Evolutionary conservation across 1,140 invertebrate genomes (phyloP).

Genomic region (Neomicropteryx cornuta): DNA sequence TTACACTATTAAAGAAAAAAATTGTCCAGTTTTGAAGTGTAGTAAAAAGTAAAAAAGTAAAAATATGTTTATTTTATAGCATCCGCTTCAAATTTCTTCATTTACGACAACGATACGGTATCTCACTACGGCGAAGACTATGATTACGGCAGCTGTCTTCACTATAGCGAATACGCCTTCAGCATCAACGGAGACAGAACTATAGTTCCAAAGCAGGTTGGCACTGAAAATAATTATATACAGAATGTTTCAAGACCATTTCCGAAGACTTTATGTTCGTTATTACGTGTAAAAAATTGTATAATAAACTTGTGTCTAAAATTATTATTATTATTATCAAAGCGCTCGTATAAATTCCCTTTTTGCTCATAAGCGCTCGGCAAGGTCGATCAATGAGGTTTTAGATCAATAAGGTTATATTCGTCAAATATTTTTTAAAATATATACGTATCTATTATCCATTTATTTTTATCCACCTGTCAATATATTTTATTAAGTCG

Average conservation of each 20-base stretch:
- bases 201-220: constrained; percentile 37
- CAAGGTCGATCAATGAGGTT: too few species aligned
- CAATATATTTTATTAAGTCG: neutral
- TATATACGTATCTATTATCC: neutral
- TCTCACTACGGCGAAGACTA: constrained; percentile 54
- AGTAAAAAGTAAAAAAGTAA: neutral
- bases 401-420: neutral
- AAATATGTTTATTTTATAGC: constrained; percentile 27
- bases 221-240: neutral
- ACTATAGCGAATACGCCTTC: constrained; percentile 65
- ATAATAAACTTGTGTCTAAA: neutral
- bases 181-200: constrained; percentile 57
- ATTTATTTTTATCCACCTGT: neutral
- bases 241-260: too few species aligned
- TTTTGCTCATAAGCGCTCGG: too few species aligned
- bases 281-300: too few species aligned
- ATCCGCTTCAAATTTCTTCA: constrained; percentile 55
- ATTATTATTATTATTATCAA: neutral
- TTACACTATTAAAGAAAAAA: neutral
- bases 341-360: too few species aligned
- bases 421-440: neutral
- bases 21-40: neutral
- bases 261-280: too few species aligned
- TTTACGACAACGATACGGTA: constrained; percentile 44
- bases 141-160: constrained; percentile 73